Evolutionary conservation across 2,888 invertebrate genomes (phyloP).

Genomic region (Hartigia nigra): DNA sequence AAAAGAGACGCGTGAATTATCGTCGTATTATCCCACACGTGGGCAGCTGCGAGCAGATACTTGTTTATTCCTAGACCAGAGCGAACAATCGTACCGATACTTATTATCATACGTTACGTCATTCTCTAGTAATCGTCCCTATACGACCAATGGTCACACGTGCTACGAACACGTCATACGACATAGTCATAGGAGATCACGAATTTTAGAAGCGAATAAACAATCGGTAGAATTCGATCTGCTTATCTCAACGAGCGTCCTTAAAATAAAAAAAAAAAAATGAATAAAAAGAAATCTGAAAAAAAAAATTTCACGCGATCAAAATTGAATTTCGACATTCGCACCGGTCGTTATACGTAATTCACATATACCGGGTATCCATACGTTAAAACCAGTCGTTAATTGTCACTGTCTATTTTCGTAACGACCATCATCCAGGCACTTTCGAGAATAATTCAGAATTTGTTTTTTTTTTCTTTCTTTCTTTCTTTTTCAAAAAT

Average conservation of each 20-base stretch:
- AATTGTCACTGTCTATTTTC: neutral
- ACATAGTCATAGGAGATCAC: too few species aligned
- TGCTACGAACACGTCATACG: neutral
- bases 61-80: neutral
- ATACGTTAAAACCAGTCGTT: neutral
- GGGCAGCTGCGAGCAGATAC: neutral
- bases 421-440: neutral
- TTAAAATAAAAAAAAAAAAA: neutral
- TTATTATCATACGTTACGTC: conserved; percentile 16
- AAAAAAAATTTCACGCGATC: neutral
- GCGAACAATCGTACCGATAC: conserved; percentile 10
- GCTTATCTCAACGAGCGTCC: neutral
- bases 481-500: neutral
- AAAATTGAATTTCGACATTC: neutral
- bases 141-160: neutral
- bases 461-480: neutral
- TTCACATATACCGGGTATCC: neutral
- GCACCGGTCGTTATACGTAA: neutral
- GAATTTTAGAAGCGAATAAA: too few species aligned
- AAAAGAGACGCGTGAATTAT: conserved; percentile 1
- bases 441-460: neutral
- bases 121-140: neutral
- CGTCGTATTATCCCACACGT: conserved; percentile 3
- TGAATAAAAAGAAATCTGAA: too few species aligned
- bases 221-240: neutral